Percentiles rank a stretch among this genome's conserved stretches.
phyloP scores from a whole-genome alignment of 2,113 vertebrate species.

The Corvus cornix region DNA sequence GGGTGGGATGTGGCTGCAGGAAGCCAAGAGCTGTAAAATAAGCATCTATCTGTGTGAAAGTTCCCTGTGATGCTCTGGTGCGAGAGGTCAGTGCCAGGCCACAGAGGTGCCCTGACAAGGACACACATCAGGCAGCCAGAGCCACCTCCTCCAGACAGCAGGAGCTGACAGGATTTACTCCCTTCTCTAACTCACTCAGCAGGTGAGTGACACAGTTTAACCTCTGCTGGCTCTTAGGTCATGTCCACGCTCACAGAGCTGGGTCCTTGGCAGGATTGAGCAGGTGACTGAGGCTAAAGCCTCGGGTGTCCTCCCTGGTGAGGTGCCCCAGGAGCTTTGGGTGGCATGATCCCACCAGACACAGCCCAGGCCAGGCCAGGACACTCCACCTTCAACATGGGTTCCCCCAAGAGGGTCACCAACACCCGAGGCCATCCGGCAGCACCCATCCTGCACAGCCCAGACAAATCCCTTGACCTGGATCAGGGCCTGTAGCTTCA shows the following conservation, averaged over 20 bases:
- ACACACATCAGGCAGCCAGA: neutral
- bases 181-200: neutral
- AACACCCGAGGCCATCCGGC: neutral
- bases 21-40: neutral
- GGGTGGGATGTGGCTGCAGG: neutral
- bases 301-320: neutral
- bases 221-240: neutral
- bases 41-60: neutral
- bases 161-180: neutral
- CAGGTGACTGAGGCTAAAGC: neutral
- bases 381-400: fast-evolving
- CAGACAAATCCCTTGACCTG: neutral
- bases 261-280: neutral
- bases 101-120: neutral
- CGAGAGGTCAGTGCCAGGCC: neutral
- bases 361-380: neutral
- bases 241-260: fast-evolving
- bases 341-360: neutral
- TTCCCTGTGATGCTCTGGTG: neutral
- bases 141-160: neutral
- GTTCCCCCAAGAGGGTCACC: neutral
- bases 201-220: neutral
- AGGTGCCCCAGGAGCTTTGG: neutral
- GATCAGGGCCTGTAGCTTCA: neutral
- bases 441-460: neutral